These are phyloP conservation scores for Mesocentrotus franciscanus DNA, from an alignment of 53 echinoderm and acorn worm species.

Conservation along the genomic window DNA sequence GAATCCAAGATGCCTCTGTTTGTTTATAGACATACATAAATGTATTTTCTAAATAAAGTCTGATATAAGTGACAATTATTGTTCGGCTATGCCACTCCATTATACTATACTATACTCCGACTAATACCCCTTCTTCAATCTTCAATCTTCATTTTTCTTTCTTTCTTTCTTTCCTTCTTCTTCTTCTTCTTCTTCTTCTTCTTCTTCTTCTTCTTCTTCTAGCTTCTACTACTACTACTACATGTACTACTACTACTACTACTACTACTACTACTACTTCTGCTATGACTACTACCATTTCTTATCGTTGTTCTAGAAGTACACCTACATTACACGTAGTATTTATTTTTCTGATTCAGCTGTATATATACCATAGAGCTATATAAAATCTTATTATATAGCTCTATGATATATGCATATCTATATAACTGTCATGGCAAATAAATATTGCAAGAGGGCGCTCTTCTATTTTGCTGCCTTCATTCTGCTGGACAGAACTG, in stretches of 20 bases:
- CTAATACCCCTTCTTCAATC: background rate
- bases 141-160: background rate
- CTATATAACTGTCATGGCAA: background rate
- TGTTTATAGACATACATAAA: too few relatives aligned
- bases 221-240: too few relatives aligned
- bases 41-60: too few relatives aligned
- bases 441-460: background rate
- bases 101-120: too few relatives aligned
- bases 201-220: too few relatives aligned
- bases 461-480: background rate
- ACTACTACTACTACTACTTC: background rate
- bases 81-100: too few relatives aligned
- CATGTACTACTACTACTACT: background rate
- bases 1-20: too few relatives aligned
- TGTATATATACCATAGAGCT: too few relatives aligned
- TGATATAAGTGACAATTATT: too few relatives aligned
- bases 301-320: background rate
- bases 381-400: too few relatives aligned
- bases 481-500: too few relatives aligned
- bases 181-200: background rate
- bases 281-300: background rate
- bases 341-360: background rate
- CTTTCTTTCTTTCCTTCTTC: background rate
- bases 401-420: too few relatives aligned
- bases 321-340: background rate